A percentile compares a stretch with the other conserved stretches of the same genome.
Evolutionary conservation across 2,888 invertebrate genomes (phyloP).

Genomic region (Calameuta filiformis): DNA sequence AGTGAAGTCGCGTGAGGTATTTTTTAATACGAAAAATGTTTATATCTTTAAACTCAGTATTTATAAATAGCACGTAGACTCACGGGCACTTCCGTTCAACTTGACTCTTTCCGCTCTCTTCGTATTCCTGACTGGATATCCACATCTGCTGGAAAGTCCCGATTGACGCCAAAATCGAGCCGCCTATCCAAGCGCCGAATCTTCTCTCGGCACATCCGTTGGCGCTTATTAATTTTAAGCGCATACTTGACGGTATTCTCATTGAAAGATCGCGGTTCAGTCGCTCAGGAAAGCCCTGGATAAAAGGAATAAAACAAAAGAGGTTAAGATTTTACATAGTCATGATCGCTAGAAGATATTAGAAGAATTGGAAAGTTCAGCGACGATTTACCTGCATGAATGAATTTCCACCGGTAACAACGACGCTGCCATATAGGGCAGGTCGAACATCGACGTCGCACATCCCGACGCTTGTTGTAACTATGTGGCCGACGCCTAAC

Average conservation of each 20-base stretch:
- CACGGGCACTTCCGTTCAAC: slow-evolving; percentile 95
- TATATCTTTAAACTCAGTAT: neutral
- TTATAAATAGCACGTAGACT: slow-evolving; percentile 27
- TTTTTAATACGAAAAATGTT: neutral
- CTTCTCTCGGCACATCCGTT: slow-evolving; percentile 91
- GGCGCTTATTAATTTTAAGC: slow-evolving; percentile 93
- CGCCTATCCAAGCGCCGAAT: slow-evolving; percentile 99
- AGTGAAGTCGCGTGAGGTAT: neutral
- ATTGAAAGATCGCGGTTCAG: slow-evolving; percentile 87
- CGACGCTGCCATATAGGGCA: slow-evolving; percentile 94
- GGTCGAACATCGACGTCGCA: slow-evolving; percentile 98
- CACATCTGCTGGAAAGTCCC: slow-evolving; percentile 99
- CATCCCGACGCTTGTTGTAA: slow-evolving; percentile 90
- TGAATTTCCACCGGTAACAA: slow-evolving; percentile 95
- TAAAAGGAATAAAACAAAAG: neutral
- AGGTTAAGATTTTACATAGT: neutral
- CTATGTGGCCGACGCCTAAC: slow-evolving; percentile 89
- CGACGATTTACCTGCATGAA: slow-evolving; percentile 75
- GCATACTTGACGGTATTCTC: slow-evolving; percentile 92
- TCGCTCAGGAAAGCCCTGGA: slow-evolving; percentile 91
- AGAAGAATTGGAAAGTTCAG: slow-evolving; percentile 3
- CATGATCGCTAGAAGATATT: neutral
- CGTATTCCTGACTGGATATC: slow-evolving; percentile 99
- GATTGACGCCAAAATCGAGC: slow-evolving; percentile 97
- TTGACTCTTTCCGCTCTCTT: slow-evolving; percentile 96